Evolutionary conservation across 2,888 invertebrate genomes (phyloP).

Genomic region (Heliconius aoede): DNA sequence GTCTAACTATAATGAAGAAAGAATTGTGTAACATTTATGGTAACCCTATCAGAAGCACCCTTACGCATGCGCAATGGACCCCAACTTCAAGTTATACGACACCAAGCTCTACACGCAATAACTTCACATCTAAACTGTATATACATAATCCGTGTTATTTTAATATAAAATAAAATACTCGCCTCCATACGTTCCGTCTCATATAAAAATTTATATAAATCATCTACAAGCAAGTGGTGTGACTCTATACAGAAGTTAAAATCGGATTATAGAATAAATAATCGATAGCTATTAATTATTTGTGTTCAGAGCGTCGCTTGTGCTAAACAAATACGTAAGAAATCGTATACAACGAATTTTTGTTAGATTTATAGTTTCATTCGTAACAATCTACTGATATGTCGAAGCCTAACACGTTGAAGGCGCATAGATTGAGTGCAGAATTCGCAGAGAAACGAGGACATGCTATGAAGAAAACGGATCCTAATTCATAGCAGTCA

Average conservation of each 20-base stretch:
- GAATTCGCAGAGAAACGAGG: slow-evolving; percentile 78
- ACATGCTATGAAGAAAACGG: slow-evolving; percentile 72
- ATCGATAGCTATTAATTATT: slow-evolving; percentile 82
- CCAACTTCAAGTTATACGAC: slow-evolving; percentile 67
- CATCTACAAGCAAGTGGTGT: slow-evolving; percentile 33
- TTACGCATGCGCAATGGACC: slow-evolving; percentile 69
- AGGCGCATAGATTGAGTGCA: slow-evolving; percentile 79
- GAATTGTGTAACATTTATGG: slow-evolving; percentile 39
- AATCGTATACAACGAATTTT: slow-evolving; percentile 51
- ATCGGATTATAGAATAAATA: slow-evolving; percentile 63
- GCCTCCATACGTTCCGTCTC: slow-evolving; percentile 77
- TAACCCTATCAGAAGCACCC: slow-evolving; percentile 57
- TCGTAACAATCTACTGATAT: slow-evolving; percentile 60
- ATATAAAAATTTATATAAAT: slow-evolving; percentile 46
- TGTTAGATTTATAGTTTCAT: slow-evolving; percentile 55
- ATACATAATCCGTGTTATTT: slow-evolving; percentile 76
- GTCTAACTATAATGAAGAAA: slow-evolving; percentile 44
- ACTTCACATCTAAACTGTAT: slow-evolving; percentile 78
- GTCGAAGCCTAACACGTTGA: slow-evolving; percentile 79
- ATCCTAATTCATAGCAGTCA: slow-evolving; percentile 80
- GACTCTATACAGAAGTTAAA: slow-evolving; percentile 27
- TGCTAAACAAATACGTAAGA: slow-evolving; percentile 58
- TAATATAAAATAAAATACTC: slow-evolving; percentile 67
- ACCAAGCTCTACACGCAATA: slow-evolving; percentile 74
- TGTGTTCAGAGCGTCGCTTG: slow-evolving; percentile 71